phyloP scores from a whole-genome alignment of 2,797 vertebrate species.

The Sebastolobus alascanus region DNA sequence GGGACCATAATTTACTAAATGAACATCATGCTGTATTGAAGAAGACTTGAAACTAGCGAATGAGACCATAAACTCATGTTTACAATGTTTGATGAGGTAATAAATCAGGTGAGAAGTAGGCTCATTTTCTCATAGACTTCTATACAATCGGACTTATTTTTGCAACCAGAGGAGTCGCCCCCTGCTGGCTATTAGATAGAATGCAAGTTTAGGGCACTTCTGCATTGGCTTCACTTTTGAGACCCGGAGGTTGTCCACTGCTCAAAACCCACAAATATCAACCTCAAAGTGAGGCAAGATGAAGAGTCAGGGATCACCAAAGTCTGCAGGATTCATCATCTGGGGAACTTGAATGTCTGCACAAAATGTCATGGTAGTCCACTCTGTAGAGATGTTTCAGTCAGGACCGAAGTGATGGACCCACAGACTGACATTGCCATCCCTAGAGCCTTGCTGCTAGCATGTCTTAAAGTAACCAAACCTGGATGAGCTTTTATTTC shows the following conservation, averaged over 20 bases:
- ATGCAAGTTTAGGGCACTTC: neutral
- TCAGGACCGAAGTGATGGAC: neutral
- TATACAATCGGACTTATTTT: too few relatives aligned
- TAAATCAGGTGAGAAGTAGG: too few relatives aligned
- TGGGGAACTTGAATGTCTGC: neutral
- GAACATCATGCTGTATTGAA: too few relatives aligned
- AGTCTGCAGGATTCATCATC: neutral
- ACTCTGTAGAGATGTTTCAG: neutral
- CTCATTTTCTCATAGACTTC: too few relatives aligned
- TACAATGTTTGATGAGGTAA: too few relatives aligned
- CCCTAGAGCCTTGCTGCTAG: neutral
- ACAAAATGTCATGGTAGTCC: neutral
- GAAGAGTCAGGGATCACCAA: neutral
- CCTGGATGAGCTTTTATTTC: too few relatives aligned
- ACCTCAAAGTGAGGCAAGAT: neutral
- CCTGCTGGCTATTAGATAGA: neutral
- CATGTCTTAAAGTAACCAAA: neutral
- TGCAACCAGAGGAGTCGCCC: neutral
- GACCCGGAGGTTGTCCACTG: accelerated
- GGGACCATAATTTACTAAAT: too few relatives aligned
- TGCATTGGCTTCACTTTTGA: too few relatives aligned
- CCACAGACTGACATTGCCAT: neutral
- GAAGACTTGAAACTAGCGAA: too few relatives aligned
- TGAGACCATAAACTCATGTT: too few relatives aligned
- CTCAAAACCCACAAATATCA: neutral